phyloP scores from a whole-genome alignment of 2,113 vertebrate species.

The Myiozetetes cayanensis region DNA sequence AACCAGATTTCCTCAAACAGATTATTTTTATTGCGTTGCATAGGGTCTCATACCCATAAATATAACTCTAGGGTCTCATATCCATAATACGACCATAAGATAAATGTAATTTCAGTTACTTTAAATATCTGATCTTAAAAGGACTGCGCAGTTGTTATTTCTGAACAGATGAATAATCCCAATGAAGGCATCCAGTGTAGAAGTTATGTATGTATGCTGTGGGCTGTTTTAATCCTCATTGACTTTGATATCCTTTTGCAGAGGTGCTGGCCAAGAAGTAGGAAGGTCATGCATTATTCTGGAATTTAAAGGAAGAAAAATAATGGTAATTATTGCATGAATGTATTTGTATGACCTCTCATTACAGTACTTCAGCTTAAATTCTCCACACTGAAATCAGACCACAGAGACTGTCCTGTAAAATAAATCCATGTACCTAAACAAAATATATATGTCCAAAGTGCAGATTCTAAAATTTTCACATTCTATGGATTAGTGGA shows the following conservation, averaged over 20 bases:
- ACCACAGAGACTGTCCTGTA: background rate
- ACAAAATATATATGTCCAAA: background rate
- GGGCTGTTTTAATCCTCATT: background rate
- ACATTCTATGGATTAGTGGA: background rate
- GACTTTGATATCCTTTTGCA: slow-evolving; percentile 54
- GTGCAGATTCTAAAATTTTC: background rate
- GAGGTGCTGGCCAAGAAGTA: slow-evolving; percentile 96
- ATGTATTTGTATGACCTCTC: background rate
- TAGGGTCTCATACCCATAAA: background rate
- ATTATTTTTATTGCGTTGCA: fast-evolving
- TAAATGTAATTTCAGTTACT: background rate
- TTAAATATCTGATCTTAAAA: background rate
- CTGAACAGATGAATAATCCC: background rate
- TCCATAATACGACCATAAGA: background rate
- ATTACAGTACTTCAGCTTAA: background rate
- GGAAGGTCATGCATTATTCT: slow-evolving; percentile 97
- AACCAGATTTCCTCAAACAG: background rate
- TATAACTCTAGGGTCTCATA: background rate
- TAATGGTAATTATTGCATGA: slow-evolving; percentile 82
- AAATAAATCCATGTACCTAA: background rate
- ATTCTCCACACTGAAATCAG: background rate
- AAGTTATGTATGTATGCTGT: too few relatives aligned
- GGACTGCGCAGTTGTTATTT: background rate
- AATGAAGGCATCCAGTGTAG: fast-evolving
- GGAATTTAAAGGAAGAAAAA: slow-evolving; percentile 99